Evolutionary conservation across 1,140 invertebrate species (phyloP).

Genomic region (Eupeodes corollae): DNA sequence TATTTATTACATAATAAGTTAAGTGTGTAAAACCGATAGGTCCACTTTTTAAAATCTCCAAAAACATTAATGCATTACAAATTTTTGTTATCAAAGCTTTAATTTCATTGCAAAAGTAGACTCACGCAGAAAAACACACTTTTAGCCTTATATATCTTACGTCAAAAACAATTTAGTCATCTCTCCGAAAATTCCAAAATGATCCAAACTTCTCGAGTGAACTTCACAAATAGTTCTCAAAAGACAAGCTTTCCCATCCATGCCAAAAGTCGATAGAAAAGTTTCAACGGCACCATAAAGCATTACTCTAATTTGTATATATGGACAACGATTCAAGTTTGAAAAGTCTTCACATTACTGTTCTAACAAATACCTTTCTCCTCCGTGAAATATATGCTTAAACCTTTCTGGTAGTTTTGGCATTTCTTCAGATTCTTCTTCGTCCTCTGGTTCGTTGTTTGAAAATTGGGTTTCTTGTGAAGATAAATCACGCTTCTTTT

Average conservation of each 20-base stretch:
- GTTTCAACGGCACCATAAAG: slow-evolving; percentile 65
- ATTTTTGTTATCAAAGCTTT: no score
- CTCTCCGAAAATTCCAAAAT: slow-evolving; percentile 67
- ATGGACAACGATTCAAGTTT: slow-evolving; percentile 24
- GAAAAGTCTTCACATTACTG: slow-evolving; percentile 1
- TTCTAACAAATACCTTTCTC: slow-evolving; percentile 44
- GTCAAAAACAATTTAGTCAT: slow-evolving; percentile 68
- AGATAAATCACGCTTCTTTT: slow-evolving; percentile 40
- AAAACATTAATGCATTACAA: neutral
- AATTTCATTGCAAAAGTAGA: no score
- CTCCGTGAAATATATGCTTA: slow-evolving; percentile 55
- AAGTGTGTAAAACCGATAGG: no score
- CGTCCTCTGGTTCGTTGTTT: slow-evolving; percentile 30
- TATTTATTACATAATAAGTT: no score
- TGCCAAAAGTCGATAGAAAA: slow-evolving; percentile 59
- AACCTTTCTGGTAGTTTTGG: slow-evolving; percentile 24
- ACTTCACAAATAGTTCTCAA: slow-evolving; percentile 75
- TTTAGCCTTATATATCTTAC: slow-evolving; percentile 44
- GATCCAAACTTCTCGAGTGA: slow-evolving; percentile 62
- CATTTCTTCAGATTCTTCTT: slow-evolving; percentile 27
- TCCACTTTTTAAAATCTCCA: neutral
- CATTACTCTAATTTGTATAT: slow-evolving; percentile 41
- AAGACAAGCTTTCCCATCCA: slow-evolving; percentile 70
- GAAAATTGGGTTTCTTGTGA: slow-evolving; percentile 20
- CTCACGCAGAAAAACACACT: no score